Evolutionary conservation across 2,888 invertebrate genomes (phyloP).

Genomic region (Anarsia innoxiella): DNA sequence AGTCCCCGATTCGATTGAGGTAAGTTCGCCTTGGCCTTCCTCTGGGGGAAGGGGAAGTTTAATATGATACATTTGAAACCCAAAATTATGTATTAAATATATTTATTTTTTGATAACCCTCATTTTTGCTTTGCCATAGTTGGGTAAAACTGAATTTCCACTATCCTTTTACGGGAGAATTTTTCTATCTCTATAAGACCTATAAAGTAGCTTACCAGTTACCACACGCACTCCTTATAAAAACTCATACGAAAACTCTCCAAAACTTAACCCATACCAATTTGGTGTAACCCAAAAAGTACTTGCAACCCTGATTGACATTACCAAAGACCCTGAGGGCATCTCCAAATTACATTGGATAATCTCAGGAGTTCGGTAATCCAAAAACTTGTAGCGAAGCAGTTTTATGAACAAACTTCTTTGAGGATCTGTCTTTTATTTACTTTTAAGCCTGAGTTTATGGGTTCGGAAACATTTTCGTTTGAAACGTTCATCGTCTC

Average conservation of each 20-base stretch:
- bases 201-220: no score
- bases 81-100: no score
- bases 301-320: slow-evolving; percentile 8
- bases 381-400: slow-evolving; percentile 15
- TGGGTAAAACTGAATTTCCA: no score
- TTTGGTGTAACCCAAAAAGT: slow-evolving; percentile 6
- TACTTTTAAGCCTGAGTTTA: slow-evolving; percentile 15
- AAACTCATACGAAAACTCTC: slow-evolving; percentile 4
- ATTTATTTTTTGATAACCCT: no score
- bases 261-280: slow-evolving; percentile 7
- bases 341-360: slow-evolving; percentile 15
- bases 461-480: slow-evolving; percentile 14
- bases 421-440: slow-evolving; percentile 16
- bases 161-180: no score
- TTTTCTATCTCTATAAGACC: no score
- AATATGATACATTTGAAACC: no score
- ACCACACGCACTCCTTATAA: no score
- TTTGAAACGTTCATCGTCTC: slow-evolving; percentile 12
- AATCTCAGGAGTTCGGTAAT: slow-evolving; percentile 12
- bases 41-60: no score
- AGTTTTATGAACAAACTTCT: slow-evolving; percentile 17
- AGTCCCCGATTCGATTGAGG: no score
- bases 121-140: no score
- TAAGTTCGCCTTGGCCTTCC: no score
- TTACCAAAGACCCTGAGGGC: slow-evolving; percentile 11